phyloP scores from a whole-genome alignment of 2,888 invertebrate species.

The Congeria kusceri region DNA sequence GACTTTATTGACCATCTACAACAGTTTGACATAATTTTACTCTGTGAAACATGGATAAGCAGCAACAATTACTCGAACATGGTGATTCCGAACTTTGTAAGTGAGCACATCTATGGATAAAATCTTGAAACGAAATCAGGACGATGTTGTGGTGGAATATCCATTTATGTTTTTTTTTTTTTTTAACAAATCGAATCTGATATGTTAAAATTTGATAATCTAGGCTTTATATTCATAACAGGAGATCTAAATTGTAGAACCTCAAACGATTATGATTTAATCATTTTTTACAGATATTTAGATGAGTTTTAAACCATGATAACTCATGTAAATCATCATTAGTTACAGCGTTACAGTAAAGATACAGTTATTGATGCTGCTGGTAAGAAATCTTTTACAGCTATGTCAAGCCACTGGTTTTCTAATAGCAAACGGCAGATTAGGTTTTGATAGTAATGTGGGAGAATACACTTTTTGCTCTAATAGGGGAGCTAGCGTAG shows the following conservation, averaged over 20 bases:
- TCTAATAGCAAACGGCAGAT: slow-evolving; percentile 4
- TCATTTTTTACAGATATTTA: background rate
- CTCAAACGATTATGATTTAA: background rate
- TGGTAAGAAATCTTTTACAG: background rate
- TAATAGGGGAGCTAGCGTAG: background rate
- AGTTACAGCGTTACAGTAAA: background rate
- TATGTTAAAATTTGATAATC: background rate
- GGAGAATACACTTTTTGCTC: slow-evolving; percentile 4
- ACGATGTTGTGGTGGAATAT: slow-evolving; percentile 13
- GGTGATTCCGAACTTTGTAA: background rate
- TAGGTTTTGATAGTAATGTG: background rate
- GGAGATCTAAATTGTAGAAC: slow-evolving; percentile 10
- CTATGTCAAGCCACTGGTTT: slow-evolving; percentile 2
- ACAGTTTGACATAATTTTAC: slow-evolving; percentile 6
- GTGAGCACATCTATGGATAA: slow-evolving; percentile 13
- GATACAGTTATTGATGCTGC: slow-evolving; percentile 4
- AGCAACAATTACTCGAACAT: background rate
- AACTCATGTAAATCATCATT: background rate
- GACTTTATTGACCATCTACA: slow-evolving; percentile 3
- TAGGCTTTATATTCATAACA: background rate
- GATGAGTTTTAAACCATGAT: background rate
- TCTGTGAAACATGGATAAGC: slow-evolving; percentile 19
- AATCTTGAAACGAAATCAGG: background rate
- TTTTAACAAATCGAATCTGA: background rate
- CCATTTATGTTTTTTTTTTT: background rate